phyloP scores from a whole-genome alignment of 2,888 invertebrate genomes.

The Eumacrocentrus americanus region DNA sequence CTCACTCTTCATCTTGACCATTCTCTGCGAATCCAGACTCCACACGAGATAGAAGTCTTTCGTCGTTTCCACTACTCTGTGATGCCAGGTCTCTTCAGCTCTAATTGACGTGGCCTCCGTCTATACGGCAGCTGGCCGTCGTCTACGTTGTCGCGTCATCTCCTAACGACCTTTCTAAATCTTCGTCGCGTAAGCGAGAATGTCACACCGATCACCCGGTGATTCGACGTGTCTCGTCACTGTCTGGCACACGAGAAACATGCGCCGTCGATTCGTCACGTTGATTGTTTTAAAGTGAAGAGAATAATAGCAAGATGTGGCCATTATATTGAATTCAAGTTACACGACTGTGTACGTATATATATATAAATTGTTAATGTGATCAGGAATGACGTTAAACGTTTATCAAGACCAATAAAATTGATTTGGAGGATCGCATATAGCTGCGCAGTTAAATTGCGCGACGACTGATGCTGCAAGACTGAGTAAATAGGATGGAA shows the following conservation, averaged over 20 bases:
- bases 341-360: too few species aligned
- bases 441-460: background rate
- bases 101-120: constrained; percentile 42
- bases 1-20: too few species aligned
- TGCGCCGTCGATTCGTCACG: background rate
- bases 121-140: constrained; percentile 27
- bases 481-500: background rate
- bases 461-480: background rate
- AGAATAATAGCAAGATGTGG: too few species aligned
- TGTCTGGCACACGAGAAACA: too few species aligned
- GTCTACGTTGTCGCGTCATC: constrained; percentile 40
- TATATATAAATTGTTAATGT: background rate
- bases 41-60: constrained; percentile 11
- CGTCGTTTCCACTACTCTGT: constrained; percentile 30
- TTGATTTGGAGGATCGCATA: background rate
- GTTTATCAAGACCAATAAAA: background rate
- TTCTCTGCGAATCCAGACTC: too few species aligned
- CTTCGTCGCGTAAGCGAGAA: constrained; percentile 18
- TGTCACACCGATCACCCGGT: constrained; percentile 19
- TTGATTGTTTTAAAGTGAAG: constrained; percentile 3
- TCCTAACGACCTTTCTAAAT: constrained; percentile 40
- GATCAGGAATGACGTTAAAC: background rate
- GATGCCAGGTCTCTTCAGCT: constrained; percentile 33
- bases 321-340: too few species aligned
- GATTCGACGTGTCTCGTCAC: constrained; percentile 28